phyloP scores from a whole-genome alignment of 2,888 invertebrate genomes.

The Chrysolina haemoptera region DNA sequence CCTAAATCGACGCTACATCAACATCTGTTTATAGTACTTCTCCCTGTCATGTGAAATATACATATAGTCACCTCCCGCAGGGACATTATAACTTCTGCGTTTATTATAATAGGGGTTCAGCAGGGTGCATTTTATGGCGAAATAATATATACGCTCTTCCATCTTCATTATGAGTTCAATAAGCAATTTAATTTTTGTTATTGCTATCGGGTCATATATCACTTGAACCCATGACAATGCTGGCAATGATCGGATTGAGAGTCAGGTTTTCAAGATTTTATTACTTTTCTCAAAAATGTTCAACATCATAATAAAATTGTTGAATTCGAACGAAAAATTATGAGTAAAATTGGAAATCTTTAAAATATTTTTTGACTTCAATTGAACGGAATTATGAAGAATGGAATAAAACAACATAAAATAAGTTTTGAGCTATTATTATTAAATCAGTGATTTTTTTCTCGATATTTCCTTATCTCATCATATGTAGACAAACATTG shows the following conservation, averaged over 20 bases:
- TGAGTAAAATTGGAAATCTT: too few species aligned
- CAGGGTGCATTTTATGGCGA: slow-evolving; percentile 34
- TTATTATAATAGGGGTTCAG: slow-evolving; percentile 39
- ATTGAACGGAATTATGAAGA: too few species aligned
- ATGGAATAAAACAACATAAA: too few species aligned
- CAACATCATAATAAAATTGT: too few species aligned
- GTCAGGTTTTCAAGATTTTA: neutral
- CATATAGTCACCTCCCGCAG: slow-evolving; percentile 45
- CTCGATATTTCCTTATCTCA: too few species aligned
- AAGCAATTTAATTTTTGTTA: slow-evolving; percentile 23
- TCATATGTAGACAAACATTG: too few species aligned
- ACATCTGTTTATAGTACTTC: slow-evolving; percentile 46
- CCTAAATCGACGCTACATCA: slow-evolving; percentile 29
- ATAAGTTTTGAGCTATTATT: too few species aligned
- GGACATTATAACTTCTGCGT: slow-evolving; percentile 41
- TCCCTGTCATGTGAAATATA: slow-evolving; percentile 38
- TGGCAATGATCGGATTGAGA: neutral
- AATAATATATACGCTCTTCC: slow-evolving; percentile 23
- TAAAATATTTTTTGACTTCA: too few species aligned
- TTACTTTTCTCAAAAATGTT: neutral
- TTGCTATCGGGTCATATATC: slow-evolving; percentile 6
- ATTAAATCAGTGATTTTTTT: too few species aligned
- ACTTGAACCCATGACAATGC: neutral
- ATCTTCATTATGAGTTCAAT: slow-evolving; percentile 22
- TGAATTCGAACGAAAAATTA: too few species aligned